Base-by-base conservation (phyloP, 2,797 vertebrate species). In the Podarcis lilfordi region DNA sequence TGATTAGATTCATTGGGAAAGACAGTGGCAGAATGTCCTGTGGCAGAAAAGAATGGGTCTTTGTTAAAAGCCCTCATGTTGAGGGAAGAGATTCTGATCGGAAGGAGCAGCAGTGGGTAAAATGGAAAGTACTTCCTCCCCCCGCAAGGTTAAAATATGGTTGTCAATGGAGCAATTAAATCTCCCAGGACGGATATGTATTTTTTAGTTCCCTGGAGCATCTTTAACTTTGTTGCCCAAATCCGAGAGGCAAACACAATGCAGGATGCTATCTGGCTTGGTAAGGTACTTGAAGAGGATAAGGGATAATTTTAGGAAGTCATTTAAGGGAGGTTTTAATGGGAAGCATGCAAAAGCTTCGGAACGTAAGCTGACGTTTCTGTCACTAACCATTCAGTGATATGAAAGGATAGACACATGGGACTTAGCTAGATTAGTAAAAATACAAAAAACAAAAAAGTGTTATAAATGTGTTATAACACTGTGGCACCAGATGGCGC, bases 1-100 rank as follows among this genome's bases (percentile, higher is more conserved):
- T 96, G 95, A 96, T 96, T 96, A 92, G 89, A 91, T 92, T 89
- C 8, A 0, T 82, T 91, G 90, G 89, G 2, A 90, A 84, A 93
- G 82, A 88, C 82, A 95, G 89, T 92, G 89, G 90, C 69, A 87
- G 91, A 92, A 86, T 94, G 74, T 91, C 92, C 90, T 88, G 85
- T 92, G 91, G 64, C 90, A 93, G 93, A 83, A 93, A 88, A 86
- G 76, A 86, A 91, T 9, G 32, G 68, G 68, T 92, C 15, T 89
- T 88, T 89, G 88, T 88, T 89, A 89, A 74, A 93, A 95, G 88
- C 90, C 85, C 55, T 94, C 87, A 82, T 92, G 0, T 89, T 92
- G 92, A 61, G 0, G 4, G 91, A 89, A 91, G 82, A 1, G 2
- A 69, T 69, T 94, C 84, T 32, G 87, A 88, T 89, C 82, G 88